phyloP scores from a whole-genome alignment of 2,113 vertebrate genomes.

The Peromyscus maniculatus region DNA sequence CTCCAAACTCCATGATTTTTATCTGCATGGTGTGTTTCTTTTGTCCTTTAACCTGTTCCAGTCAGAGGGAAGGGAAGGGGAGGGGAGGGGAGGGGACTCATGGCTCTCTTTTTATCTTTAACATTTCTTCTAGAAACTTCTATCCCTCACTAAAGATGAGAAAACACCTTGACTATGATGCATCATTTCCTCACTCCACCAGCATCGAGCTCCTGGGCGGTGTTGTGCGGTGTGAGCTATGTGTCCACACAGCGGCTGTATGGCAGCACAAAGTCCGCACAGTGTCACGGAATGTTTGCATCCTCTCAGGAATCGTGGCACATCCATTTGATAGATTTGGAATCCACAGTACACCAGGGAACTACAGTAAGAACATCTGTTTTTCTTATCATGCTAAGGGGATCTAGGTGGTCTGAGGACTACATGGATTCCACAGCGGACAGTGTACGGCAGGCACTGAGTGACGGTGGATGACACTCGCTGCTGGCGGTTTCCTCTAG shows the following conservation, averaged over 20 bases:
- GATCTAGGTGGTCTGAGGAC: background rate
- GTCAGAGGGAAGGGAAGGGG: conserved; percentile 17
- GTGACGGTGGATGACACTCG: background rate
- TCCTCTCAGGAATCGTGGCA: background rate
- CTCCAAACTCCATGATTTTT: conserved; percentile 53
- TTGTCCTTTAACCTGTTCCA: conserved; percentile 14
- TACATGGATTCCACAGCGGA: background rate
- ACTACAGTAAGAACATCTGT: background rate
- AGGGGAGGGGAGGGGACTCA: conserved; percentile 1
- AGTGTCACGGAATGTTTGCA: background rate
- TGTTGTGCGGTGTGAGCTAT: accelerated
- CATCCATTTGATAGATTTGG: background rate
- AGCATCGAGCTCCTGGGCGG: background rate
- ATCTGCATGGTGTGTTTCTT: background rate
- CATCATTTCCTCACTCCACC: background rate
- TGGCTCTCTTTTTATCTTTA: conserved; percentile 58
- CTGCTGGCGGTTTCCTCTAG: background rate
- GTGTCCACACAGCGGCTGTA: accelerated
- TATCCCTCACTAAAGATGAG: conserved; percentile 33
- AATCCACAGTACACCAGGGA: background rate
- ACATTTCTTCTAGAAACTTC: conserved; percentile 39
- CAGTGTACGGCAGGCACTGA: background rate
- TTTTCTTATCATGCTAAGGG: background rate
- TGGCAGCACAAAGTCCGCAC: background rate
- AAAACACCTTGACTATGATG: background rate